Evolutionary conservation across 1,140 invertebrate genomes (phyloP), one percentile per base, ranked within the genome.

Genomic region (Zaprionus ghesquierei): DNA sequence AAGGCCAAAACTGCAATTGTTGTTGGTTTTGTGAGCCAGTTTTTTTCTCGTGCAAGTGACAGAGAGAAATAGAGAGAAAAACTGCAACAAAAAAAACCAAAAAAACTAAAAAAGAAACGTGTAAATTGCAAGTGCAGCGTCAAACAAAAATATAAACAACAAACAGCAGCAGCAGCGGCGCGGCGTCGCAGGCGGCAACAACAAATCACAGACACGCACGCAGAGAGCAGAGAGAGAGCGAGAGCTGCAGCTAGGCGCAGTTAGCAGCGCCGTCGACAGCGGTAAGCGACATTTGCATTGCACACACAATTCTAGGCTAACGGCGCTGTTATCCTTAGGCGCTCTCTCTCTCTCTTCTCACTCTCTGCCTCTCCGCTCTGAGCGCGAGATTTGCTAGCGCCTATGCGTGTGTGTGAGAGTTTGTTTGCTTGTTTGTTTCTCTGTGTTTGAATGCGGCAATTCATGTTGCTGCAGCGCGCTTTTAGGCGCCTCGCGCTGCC

Each of bases 391-490:
- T 13, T 53, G 33, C 8, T 8, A 23, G 18, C 6, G 27, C 20
- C 13, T 65, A 41, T 49, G 12, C 41, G 23, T 64, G 23, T 64
- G 27, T 64, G 41, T 64, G 68, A 44, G 49, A 8, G 31, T 65
- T 33, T 65, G 3, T 22, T 5, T 50, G 10, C 8, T 10, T 50
- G 35, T 58, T 20, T 51, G 13, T 41, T 18, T 23, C 38, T 23
- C 10, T 58, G 35, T 33, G n/a, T 41, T 41, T 69, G 58, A 55
- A 61, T 70, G 68, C 46, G 46, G 59, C 41, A 64, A 70, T 75
- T 75, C 59, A 63, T 58, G 59, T 56, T 64, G 60, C 54, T 60
- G 64, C 49, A 55, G 74, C 69, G 49, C 69, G 63, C 73, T 63
- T 76, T 72, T 72, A 68, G 74, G 76, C 72, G 66, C 54, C 46